Evolutionary conservation across 2,888 invertebrate species (phyloP), one percentile per base, ranked within the genome.

Genomic region (Synanthedon tipuliformis): DNA sequence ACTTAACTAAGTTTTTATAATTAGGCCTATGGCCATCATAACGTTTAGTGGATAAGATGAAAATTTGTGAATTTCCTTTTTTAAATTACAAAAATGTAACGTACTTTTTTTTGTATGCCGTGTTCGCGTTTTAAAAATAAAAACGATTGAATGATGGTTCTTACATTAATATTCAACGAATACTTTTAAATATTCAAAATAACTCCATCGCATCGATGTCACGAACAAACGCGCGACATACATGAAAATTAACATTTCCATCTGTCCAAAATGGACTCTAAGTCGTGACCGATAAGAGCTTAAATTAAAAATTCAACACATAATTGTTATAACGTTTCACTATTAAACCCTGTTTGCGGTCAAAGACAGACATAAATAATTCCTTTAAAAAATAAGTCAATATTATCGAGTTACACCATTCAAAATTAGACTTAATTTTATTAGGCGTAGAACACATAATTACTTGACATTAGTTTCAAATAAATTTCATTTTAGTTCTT

Each of bases 401-500:
- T 34, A 34, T 34, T 34, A 8, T 34, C 34, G 34, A 34, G 10
- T 1, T 34, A 5, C 34, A 34, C 5, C 34, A 34, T 34, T 34
- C 34, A 34, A 34, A 34, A 34, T 34, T 7, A 8, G 34, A 34
- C 34, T 34, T 34, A 34, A 34, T 34, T 7, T 8, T 34, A 8
- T 10, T 34, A 10, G 1, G 10, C 34, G 10, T 12, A 45, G 45
- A 45, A 45, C n/a, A 45, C 45, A 45, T 45, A 13, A 45, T 45
- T 13, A 45, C 45, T 45, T 15, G 8, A 45, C 13, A 13, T 7
- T 12, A 18, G 27, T 54, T 56, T 55, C 56, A 63, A 65, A 71
- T 67, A 66, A 65, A 67, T 68, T 71, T 68, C 61, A 67, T 70
- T 65, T 61, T 59, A 57, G 60, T 65, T 61, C 61, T 61, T 69